These are phyloP conservation scores for Lipophrys pholis DNA, from an alignment of 2,113 vertebrate species.

Conservation along the genomic window DNA sequence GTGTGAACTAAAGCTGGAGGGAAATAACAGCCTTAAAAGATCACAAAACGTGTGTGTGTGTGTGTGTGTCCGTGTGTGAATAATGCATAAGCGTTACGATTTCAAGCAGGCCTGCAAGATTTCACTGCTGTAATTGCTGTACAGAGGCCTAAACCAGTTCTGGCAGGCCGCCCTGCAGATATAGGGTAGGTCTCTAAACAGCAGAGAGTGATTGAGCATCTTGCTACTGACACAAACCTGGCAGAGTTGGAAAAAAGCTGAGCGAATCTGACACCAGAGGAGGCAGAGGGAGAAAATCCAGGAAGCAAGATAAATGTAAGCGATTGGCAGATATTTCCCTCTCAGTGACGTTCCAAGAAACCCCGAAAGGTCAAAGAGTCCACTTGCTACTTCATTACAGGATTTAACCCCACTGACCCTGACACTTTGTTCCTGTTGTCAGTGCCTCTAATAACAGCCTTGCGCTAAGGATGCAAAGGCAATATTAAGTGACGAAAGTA, in stretches of 20 bases:
- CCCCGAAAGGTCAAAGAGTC: slow-evolving; percentile 29
- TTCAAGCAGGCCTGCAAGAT: slow-evolving; percentile 21
- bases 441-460: background rate
- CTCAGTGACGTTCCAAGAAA: slow-evolving; percentile 16
- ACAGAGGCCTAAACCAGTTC: slow-evolving; percentile 20
- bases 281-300: slow-evolving; percentile 37
- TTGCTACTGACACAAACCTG: slow-evolving; percentile 53
- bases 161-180: slow-evolving; percentile 35
- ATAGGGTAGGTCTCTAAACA: slow-evolving; percentile 38
- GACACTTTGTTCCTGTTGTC: background rate
- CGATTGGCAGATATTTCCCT: slow-evolving; percentile 32
- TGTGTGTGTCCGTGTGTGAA: background rate
- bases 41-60: slow-evolving; percentile 9
- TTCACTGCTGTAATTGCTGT: slow-evolving; percentile 30
- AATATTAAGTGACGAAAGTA: no score
- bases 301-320: slow-evolving; percentile 41
- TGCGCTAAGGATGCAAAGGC: no score
- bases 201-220: slow-evolving; percentile 56
- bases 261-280: slow-evolving; percentile 33
- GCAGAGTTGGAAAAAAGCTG: slow-evolving; percentile 38
- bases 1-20: slow-evolving; percentile 25
- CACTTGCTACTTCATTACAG: background rate
- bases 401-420: slow-evolving; percentile 7
- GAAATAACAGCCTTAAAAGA: slow-evolving; percentile 41
- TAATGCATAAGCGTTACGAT: slow-evolving; percentile 24